phyloP scores from a whole-genome alignment of 2,888 invertebrate genomes.

The Oscheius myriophilus region DNA sequence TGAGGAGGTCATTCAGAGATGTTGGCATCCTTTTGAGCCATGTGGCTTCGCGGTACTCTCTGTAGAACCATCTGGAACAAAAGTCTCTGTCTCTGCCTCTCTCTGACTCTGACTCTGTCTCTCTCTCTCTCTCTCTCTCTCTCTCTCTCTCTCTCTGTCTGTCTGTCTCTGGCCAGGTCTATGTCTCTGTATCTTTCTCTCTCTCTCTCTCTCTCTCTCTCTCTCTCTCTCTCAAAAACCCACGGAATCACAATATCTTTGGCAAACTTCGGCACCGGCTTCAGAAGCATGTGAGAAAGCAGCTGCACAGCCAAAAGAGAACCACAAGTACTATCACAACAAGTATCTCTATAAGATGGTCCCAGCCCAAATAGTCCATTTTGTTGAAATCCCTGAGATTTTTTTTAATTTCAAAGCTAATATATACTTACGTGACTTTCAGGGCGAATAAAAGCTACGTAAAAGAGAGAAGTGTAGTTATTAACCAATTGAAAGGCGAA shows the following conservation, averaged over 20 bases:
- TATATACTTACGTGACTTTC: constrained; percentile 53
- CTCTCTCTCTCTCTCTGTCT: background rate
- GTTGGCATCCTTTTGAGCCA: constrained; percentile 34
- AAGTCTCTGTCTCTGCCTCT: background rate
- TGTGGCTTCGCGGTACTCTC: constrained; percentile 9
- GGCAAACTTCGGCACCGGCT: constrained; percentile 73
- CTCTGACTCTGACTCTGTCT: background rate
- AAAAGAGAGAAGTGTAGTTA: constrained; percentile 74
- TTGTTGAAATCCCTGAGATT: constrained; percentile 52
- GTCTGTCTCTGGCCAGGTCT: background rate
- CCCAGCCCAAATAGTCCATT: constrained; percentile 70
- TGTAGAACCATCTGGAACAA: constrained; percentile 16
- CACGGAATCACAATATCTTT: constrained; percentile 71
- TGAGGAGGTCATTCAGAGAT: constrained; percentile 30
- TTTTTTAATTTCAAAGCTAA: no score
- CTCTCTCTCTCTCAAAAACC: constrained; percentile 3
- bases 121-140: background rate
- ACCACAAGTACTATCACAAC: constrained; percentile 72
- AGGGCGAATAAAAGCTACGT: constrained; percentile 74
- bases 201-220: background rate
- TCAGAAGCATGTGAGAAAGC: constrained; percentile 73
- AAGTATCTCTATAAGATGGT: constrained; percentile 70
- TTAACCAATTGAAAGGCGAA: constrained; percentile 75
- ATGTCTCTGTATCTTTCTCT: background rate
- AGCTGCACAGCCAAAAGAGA: constrained; percentile 73